Evolutionary conservation across 2,888 invertebrate genomes (phyloP), one percentile per base, ranked within the genome.

Genomic region (Lordiphosa andalusiaca): DNA sequence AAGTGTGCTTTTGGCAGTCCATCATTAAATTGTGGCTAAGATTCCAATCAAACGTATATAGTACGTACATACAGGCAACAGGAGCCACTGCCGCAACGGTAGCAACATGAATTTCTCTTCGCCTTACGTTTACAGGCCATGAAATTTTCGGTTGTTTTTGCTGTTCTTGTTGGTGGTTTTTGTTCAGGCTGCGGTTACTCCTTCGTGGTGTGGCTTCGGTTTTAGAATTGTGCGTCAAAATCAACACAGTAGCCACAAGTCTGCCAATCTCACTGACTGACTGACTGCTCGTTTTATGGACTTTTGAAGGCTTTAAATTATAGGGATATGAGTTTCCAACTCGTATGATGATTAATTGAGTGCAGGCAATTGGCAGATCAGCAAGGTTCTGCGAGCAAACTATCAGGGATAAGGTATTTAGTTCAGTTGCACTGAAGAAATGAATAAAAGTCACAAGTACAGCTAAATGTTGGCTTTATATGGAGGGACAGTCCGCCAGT

Each of bases 1-100:
- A 76, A 82, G 83, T 80, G 80, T 83, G 80, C 80, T 81, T 80
- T 81, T 83, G 84, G 84, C 83, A 84, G 84, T 84, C 81, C 81
- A 81, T 84, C 84, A 84, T 84, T 84, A 84, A 82, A 70, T 84
- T 78, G 68, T 83, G 76, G 80, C 83, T 68, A 83, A 81, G 83
- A 81, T 81, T 69, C 80, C 83, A 81, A 81, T 83, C 80, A 69
- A 62, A 78, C 66, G 30, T 30, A 30, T 30, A 10, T 9, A 30
- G 30, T 30, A 30, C 30, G 10, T 30, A 81, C 69, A 65, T 54
- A 69, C 57, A 75, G 58, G 64, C 68, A 51, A n/a, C 47, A 50
- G 9, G 57, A 53, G 44, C 33, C 33, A 44, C 30, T 44, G 30
- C 44, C 36, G 23, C 42, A 25, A 55, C 63, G 47, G 55, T 55